Percentiles rank a stretch among this genome's conserved stretches.
Evolutionary conservation across 2,113 vertebrate species (phyloP).

Genomic region (Misgurnus mizolepis): DNA sequence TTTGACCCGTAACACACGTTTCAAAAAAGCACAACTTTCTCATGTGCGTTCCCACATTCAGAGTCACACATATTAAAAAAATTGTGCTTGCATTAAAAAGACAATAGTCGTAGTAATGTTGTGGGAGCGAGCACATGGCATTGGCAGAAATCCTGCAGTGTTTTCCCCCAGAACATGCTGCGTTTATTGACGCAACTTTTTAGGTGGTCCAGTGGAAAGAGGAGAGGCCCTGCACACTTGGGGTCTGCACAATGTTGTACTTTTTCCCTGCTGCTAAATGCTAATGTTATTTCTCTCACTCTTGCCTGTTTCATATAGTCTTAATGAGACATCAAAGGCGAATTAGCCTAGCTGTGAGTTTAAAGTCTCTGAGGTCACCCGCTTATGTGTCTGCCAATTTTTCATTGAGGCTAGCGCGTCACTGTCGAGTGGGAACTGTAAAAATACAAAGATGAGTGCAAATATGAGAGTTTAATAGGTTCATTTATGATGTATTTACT

Average conservation of each 20-base stretch:
- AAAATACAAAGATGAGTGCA: background rate
- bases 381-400: background rate
- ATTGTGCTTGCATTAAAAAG: conserved; percentile 24
- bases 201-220: conserved; percentile 78
- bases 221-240: conserved; percentile 63
- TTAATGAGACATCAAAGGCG: conserved; percentile 70
- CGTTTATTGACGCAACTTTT: conserved; percentile 70
- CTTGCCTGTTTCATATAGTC: conserved; percentile 43
- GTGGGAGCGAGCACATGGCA: conserved; percentile 65
- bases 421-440: background rate
- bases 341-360: conserved; percentile 58
- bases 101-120: conserved; percentile 47
- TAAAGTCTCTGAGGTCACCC: conserved; percentile 53
- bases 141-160: conserved; percentile 67
- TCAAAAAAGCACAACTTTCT: background rate
- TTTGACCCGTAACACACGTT: background rate
- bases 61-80: conserved; percentile 8
- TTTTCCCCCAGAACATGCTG: conserved; percentile 64
- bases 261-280: conserved; percentile 58
- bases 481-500: background rate
- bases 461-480: background rate
- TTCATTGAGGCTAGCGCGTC: background rate
- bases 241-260: conserved; percentile 73
- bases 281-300: conserved; percentile 66
- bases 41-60: background rate